Evolutionary conservation across 2,888 invertebrate species (phyloP).

Genomic region (Dichetophora obliterata): DNA sequence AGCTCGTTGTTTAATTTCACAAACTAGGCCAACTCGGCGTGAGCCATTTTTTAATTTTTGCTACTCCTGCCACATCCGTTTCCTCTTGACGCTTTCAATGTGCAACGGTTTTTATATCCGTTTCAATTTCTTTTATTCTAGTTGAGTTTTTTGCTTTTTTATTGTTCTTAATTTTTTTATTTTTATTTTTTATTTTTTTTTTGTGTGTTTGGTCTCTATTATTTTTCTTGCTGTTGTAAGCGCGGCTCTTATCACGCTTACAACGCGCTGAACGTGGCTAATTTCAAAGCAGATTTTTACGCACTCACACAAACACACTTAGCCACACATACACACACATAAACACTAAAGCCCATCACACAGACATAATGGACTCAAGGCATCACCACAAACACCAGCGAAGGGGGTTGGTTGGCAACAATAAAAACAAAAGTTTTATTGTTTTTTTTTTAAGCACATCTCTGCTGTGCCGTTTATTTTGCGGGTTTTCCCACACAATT

Average conservation of each 20-base stretch:
- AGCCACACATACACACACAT: no score
- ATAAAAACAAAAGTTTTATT: not conserved
- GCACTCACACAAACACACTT: not conserved
- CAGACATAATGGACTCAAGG: no score
- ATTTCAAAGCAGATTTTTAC: conserved; percentile 18
- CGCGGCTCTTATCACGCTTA: not conserved
- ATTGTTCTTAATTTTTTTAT: not conserved
- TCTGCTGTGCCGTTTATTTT: no score
- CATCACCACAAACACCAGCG: no score
- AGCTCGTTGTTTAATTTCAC: not conserved
- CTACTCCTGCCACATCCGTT: not conserved
- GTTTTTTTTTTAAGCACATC: not conserved
- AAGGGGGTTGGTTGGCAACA: not conserved
- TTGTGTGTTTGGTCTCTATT: not conserved
- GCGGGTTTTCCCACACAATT: no score
- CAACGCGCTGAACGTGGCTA: conserved; percentile 10
- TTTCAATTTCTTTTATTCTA: conserved; percentile 21
- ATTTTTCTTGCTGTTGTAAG: not conserved
- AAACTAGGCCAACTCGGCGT: conserved; percentile 7
- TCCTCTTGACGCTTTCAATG: not conserved
- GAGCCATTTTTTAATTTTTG: conserved; percentile 25
- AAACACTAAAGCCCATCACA: no score
- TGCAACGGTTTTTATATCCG: conserved; percentile 20
- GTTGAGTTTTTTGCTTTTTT: not conserved
- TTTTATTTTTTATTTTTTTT: not conserved